phyloP scores from a whole-genome alignment of 2,113 vertebrate genomes.

The Passer montanus region DNA sequence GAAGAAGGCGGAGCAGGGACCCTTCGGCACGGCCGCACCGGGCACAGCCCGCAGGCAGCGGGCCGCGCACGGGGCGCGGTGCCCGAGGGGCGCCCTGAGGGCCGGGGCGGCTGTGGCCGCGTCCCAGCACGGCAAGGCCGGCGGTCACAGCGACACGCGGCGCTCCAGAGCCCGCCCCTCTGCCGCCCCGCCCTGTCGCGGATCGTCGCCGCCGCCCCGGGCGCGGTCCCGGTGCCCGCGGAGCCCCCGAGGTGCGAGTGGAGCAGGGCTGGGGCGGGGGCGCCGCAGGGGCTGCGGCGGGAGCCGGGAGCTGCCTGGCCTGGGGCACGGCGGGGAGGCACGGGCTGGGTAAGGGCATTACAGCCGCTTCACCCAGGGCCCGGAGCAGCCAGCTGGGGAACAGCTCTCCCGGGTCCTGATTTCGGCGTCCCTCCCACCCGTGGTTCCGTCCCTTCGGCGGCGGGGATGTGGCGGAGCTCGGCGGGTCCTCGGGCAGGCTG shows the following conservation, averaged over 20 bases:
- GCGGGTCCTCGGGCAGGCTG: background rate
- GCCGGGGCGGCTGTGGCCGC: fast-evolving
- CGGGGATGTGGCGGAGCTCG: background rate
- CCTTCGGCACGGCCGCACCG: fast-evolving
- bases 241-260: background rate
- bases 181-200: background rate
- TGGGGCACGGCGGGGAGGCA: fast-evolving
- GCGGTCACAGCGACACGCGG: fast-evolving
- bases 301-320: background rate
- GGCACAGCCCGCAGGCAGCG: background rate
- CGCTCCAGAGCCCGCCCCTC: fast-evolving
- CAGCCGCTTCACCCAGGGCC: background rate
- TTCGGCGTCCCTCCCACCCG: fast-evolving
- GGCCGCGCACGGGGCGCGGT: background rate
- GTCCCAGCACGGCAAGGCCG: fast-evolving
- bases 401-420: background rate
- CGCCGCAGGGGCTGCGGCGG: background rate
- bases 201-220: background rate
- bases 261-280: background rate
- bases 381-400: fast-evolving
- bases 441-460: background rate
- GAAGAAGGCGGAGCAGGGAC: background rate
- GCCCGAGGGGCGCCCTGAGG: background rate
- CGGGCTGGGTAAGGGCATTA: fast-evolving
- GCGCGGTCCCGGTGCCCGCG: background rate